Evolutionary conservation across 2,797 vertebrate species (phyloP), one percentile per base, ranked within the genome.

Genomic region (Catharus ustulatus): DNA sequence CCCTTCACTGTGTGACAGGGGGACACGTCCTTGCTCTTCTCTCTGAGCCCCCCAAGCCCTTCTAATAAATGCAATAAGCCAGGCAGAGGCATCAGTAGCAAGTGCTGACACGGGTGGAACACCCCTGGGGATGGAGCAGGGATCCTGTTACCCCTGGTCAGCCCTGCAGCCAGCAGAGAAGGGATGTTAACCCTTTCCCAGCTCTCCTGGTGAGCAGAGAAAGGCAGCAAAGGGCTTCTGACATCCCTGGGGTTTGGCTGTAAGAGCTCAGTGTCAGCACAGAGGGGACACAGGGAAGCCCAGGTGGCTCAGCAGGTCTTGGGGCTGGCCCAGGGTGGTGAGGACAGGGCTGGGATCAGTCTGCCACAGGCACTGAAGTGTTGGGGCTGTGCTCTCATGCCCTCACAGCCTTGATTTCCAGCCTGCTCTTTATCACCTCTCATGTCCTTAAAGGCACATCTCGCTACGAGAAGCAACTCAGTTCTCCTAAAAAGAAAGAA

Each of bases 401-500:
- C 89, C 64, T 83, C 11, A 3, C 38, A 85, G 29, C 72, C n/a
- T 69, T 51, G 54, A 86, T 75, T 78, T 88, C 34, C 67, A 95
- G 48, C 61, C 38, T 94, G 81, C 78, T 63, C 10, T 91, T 85
- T 19, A 57, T 57, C 76, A 32, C 32, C 42, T 61, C 76, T 77
- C 19, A 8, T 42, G 42, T 58, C 59, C 68, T n/a, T 58, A 30
- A 54, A 68, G 61, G 51, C 7, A 55, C 40, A 36, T 83, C 68
- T 90, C 10, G 1, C 45, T 52, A 11, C 46, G 59, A 63, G 69
- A 82, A 76, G 32, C 71, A 76, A 34, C 66, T 93, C 57, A 69
- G 11, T 54, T 87, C 62, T 87, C 46, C 52, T 55, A 29, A 72
- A 76, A 93, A 82, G 62, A 46, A 90, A 74, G 61, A 73, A 89